Base-by-base conservation (phyloP, 1,140 invertebrate species). In the Lerema accius region DNA sequence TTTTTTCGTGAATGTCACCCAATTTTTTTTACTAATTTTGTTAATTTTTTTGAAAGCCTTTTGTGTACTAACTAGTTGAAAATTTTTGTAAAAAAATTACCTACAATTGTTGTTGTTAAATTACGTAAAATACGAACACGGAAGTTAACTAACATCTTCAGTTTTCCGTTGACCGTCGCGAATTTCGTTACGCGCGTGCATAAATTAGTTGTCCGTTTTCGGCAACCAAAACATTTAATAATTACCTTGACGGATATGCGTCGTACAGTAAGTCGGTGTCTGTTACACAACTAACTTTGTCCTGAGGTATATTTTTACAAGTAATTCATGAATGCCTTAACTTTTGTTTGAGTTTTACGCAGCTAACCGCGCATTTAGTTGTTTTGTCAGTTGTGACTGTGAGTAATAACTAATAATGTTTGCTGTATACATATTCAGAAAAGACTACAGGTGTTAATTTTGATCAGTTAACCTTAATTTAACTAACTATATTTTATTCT, bases 221-320 rank as follows among this genome's bases (percentile, higher is more conserved):
- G 69, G 58, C 67, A 60, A 63, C 45, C 62, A 68, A 68, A 56
- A 64, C 43, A 45, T 59, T 59, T 59, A 39, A 40, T 35, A 60
- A 50, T 73, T 65, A 67, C 76, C 70, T 81, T 79, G 71, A 71
- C 68, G 67, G 72, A 73, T 64, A 65, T 43, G 51, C 66, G 65
- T 65, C 60, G 50, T 48, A 63, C 42, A 60, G 40, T 50, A 35
- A 61, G 37, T 37, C 16, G 48, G 19, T 23, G 19, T 23, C 15
- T 43, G 15, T 48, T 65, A 42, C 63, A 56, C 43, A 39, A 59
- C 32, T 15, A 39, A 49, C 23, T 17, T 37, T 11, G 10, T 11
- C 26, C 19, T 19, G 10, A n/a, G n/a, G n/a, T n/a, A 37, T 43
- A 17, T 11, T 43, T 45, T 13, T 42, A 19, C 35, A 7, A 32